Evolutionary conservation across 2,888 invertebrate species (phyloP), one percentile per base, ranked within the genome.

Genomic region (Plagodis pulveraria): DNA sequence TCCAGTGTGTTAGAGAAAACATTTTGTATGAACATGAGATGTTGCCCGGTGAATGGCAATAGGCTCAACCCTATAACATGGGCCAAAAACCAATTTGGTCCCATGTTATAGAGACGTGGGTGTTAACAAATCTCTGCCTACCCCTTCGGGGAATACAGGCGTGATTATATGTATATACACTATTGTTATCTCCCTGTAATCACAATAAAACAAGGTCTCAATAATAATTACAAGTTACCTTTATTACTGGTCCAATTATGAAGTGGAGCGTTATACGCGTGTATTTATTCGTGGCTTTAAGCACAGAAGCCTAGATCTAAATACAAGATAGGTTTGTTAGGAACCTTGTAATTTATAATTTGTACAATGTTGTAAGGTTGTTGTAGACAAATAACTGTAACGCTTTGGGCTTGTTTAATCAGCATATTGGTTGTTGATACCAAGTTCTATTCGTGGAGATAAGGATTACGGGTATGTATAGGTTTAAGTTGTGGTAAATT

Each of bases 221-320:
- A 50, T 41, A 53, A 50, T 50, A 10, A 50, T 42, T 11, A 41
- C 11, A 45, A 35, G 32, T 46, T 45, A 44, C 10, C 49, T 45
- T 56, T 54, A 57, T 51, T 46, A 58, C 43, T 60, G 62, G 62
- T 59, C 62, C 62, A 71, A 71, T 73, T 70, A 77, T 63, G 62
- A 72, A 67, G 56, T 71, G 57, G 55, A 63, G 65, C 67, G 50
- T 75, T 68, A 73, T 74, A 72, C 71, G 71, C 71, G 62, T 56
- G 62, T 63, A 54, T 42, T 41, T 63, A 63, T 57, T 60, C 32
- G 56, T 61, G 35, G 56, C 50, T 56, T 45, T 45, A 56, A 51
- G 57, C 57, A 63, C 68, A 64, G 68, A 43, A 68, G 66, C 66
- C 35, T 32, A 64, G 68, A 68, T 68, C 56, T 52, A 55, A 32